These are phyloP conservation scores for Clarias batrachus DNA, from an alignment of 2,113 vertebrate genomes.

Conservation along the genomic window DNA sequence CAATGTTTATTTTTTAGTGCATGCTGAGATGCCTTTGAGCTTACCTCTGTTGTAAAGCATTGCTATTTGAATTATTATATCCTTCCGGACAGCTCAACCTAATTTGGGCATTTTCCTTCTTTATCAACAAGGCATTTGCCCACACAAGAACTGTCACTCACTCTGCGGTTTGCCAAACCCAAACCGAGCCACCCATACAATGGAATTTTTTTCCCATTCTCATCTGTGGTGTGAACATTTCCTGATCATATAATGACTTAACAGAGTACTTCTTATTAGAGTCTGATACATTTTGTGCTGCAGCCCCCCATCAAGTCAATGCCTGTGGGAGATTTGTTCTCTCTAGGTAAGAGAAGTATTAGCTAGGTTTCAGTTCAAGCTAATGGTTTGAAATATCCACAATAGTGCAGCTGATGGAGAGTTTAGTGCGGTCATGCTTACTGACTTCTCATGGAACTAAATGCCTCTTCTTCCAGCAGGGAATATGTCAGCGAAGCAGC, in stretches of 20 bases:
- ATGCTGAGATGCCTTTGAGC: too few species aligned
- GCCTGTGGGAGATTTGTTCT: background rate
- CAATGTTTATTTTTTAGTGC: too few species aligned
- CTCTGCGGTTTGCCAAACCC: too few species aligned
- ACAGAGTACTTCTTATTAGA: background rate
- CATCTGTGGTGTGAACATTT: too few species aligned
- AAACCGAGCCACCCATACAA: too few species aligned
- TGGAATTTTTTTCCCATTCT: too few species aligned
- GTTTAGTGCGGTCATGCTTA: constrained; percentile 46
- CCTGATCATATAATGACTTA: background rate
- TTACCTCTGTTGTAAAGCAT: too few species aligned
- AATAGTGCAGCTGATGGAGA: constrained; percentile 18
- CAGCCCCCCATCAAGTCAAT: background rate
- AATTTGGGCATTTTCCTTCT: too few species aligned
- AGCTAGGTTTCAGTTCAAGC: background rate
- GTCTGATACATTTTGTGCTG: background rate
- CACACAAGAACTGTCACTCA: too few species aligned
- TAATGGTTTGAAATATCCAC: constrained; percentile 20
- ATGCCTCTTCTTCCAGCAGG: constrained; percentile 45
- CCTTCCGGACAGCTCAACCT: too few species aligned
- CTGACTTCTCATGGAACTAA: constrained; percentile 42
- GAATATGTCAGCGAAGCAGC: constrained; percentile 44
- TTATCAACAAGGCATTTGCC: too few species aligned
- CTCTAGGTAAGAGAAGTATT: background rate
- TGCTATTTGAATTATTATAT: too few species aligned